Conservation (phyloP, 2,113 vertebrate species). For the Melanotaenia duboulayi region DNA sequence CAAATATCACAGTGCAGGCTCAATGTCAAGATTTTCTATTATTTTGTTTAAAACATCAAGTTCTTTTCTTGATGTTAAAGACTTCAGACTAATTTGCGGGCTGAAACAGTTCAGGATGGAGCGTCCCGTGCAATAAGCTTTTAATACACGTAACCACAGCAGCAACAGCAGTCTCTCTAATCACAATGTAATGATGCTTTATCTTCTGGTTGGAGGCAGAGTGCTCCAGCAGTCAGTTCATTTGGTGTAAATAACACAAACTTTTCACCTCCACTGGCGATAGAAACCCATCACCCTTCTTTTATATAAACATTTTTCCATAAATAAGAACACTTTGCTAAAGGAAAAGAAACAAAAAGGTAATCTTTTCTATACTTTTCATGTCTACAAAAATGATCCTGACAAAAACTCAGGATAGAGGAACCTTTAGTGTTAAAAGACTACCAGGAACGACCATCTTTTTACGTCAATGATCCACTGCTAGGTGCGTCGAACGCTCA, state of each 20-base stretch:
- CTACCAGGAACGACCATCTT: conserved; percentile 49
- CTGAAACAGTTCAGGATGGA: conserved; percentile 27
- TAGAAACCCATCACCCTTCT: conserved; percentile 22
- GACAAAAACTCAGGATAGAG: conserved; percentile 58
- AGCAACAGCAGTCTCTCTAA: conserved; percentile 46
- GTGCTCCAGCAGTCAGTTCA: conserved; percentile 19
- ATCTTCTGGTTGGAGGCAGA: conserved; percentile 22
- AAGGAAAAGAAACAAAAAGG: not conserved
- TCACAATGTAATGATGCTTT: conserved; percentile 32
- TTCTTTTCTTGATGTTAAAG: not conserved
- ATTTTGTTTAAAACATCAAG: not conserved
- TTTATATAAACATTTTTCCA: conserved; percentile 33
- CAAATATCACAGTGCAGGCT: conserved; percentile 39
- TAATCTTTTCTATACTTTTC: conserved; percentile 9
- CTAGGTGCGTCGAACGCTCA: conserved; percentile 19
- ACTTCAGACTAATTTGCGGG: conserved; percentile 15
- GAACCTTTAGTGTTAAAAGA: conserved; percentile 70
- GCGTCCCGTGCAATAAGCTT: conserved; percentile 41
- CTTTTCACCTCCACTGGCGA: conserved; percentile 4
- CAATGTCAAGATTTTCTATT: conserved; percentile 12
- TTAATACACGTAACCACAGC: conserved; percentile 44
- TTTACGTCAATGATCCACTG: conserved; percentile 19
- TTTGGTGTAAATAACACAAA: conserved; percentile 39
- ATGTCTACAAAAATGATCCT: conserved; percentile 45
- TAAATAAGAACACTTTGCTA: conserved; percentile 58